phyloP scores from a whole-genome alignment of 1,140 invertebrate genomes.

The Cyclina sinensis region DNA sequence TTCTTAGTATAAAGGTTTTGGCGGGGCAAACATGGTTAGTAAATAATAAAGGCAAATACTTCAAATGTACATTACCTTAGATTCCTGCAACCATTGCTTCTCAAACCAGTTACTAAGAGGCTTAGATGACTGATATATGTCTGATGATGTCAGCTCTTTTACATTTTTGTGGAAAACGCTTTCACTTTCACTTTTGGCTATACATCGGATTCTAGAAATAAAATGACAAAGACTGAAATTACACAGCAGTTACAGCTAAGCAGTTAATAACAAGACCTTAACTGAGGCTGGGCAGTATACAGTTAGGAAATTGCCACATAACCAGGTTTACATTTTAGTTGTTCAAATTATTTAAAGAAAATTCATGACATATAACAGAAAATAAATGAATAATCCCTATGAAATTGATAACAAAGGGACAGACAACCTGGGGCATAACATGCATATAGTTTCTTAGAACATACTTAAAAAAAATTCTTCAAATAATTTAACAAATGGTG shows the following conservation, averaged over 20 bases:
- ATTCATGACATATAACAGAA: too few relatives aligned
- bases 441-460: not conserved
- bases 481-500: too few relatives aligned
- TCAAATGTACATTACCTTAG: not conserved
- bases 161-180: constrained; percentile 6
- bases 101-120: not conserved
- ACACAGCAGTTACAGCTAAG: too few relatives aligned
- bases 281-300: too few relatives aligned
- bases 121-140: not conserved
- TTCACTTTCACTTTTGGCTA: constrained; percentile 17
- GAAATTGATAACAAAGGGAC: not conserved
- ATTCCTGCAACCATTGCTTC: not conserved
- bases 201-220: not conserved
- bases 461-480: too few relatives aligned
- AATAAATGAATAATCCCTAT: not conserved
- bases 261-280: too few relatives aligned
- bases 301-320: too few relatives aligned
- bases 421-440: not conserved
- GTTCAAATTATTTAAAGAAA: too few relatives aligned
- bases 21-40: too few relatives aligned
- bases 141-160: not conserved
- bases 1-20: too few relatives aligned
- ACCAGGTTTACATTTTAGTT: too few relatives aligned
- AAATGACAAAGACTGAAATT: too few relatives aligned
- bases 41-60: not conserved